phyloP scores from a whole-genome alignment of 2,888 invertebrate genomes.

The Eupithecia subumbrata region DNA sequence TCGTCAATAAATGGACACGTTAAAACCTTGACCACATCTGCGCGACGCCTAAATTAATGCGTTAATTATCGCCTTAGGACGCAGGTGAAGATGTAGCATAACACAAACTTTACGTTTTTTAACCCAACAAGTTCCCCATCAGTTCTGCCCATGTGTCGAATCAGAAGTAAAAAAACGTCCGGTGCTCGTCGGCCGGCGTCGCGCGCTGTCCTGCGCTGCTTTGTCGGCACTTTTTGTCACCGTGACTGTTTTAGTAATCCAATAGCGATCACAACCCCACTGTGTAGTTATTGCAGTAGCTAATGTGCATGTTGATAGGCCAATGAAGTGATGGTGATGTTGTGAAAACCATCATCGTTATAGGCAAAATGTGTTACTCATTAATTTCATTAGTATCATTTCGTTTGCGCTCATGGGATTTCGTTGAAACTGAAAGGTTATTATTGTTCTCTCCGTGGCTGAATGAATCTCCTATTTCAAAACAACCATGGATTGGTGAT shows the following conservation, averaged over 20 bases:
- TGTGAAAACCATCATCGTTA: not conserved
- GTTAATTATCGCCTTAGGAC: too few relatives aligned
- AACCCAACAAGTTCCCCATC: slow-evolving; percentile 16
- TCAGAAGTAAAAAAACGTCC: slow-evolving; percentile 64
- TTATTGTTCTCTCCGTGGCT: too few relatives aligned
- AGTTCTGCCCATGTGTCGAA: slow-evolving; percentile 45
- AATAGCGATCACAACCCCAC: slow-evolving; percentile 59
- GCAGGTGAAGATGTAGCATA: too few relatives aligned
- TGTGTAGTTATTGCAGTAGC: slow-evolving; percentile 17
- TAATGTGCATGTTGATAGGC: slow-evolving; percentile 6
- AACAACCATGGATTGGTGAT: too few relatives aligned
- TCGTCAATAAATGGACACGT: too few relatives aligned
- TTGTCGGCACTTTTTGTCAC: slow-evolving; percentile 80
- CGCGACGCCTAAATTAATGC: too few relatives aligned
- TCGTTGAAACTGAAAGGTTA: not conserved
- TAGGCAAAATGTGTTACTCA: not conserved
- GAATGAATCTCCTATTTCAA: too few relatives aligned
- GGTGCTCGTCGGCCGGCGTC: slow-evolving; percentile 60
- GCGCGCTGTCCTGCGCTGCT: slow-evolving; percentile 58
- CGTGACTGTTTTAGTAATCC: slow-evolving; percentile 82
- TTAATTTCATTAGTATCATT: too few relatives aligned
- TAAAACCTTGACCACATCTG: too few relatives aligned
- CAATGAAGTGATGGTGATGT: not conserved
- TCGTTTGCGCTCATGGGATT: not conserved
- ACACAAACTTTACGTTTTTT: not conserved